Evolutionary conservation across 2,113 vertebrate species (phyloP), one percentile per base, ranked within the genome.

Genomic region (Morone saxatilis): DNA sequence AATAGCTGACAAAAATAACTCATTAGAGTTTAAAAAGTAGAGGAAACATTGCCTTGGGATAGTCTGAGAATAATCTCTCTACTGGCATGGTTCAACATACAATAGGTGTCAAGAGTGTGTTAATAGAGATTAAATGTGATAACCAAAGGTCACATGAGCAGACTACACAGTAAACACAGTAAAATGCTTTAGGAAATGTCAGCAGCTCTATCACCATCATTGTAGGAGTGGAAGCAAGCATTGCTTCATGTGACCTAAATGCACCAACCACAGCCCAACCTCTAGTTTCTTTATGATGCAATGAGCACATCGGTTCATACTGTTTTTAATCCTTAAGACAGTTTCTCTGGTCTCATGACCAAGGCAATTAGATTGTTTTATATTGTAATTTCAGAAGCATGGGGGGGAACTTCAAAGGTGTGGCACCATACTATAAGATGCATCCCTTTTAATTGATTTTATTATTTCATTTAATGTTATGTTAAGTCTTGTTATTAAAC

Each of bases 151-250:
- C 25, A 48, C 20, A 62, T 78, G 36, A 77, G 17, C 40, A 56
- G 56, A 61, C 20, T 60, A 1, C 13, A 41, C 14, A 50, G 57
- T 63, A 45, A 54, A 61, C 43, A 57, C 2, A n/a, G 19, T 16
- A 22, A 22, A 60, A 73, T n/a, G 59, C 50, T 54, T 47, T 5
- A 6, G 38, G 40, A 76, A 67, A 67, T 62, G 13, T 69, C 43
- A 79, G 22, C 12, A 71, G 20, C 19, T 75, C 48, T 43, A 40
- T 73, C 5, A 45, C 20, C 8, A 12, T 31, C 4, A 8, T 31
- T 67, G 1, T 54, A 14, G 17, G 60, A 19, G 16, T 62, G 5
- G 50, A 57, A 22, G 57, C 7, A 5, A 50, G 9, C 12, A 20
- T 57, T 57, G 12, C 1, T 69, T 14, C 16, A 11, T 40, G 8